Evolutionary conservation across 2,888 invertebrate species (phyloP), one percentile per base, ranked within the genome.

Genomic region (Gastrophysa polygoni): DNA sequence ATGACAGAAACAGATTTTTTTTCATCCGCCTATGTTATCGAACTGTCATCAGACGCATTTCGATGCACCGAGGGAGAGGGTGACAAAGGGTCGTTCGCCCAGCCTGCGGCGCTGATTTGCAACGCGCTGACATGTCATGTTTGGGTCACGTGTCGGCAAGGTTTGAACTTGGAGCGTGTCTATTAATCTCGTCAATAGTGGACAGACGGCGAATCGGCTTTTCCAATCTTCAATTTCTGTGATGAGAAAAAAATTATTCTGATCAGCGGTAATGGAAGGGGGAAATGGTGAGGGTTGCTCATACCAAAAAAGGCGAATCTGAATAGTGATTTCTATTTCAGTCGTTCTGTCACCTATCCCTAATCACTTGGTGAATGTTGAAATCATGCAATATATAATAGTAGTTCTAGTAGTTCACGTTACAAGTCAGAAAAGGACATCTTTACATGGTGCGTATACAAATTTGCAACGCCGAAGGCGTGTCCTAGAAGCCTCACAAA

Each of bases 91-190:
- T 61, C 74, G 73, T 73, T 75, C 73, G 75, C 69, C 69, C 66
- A 38, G 73, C 71, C 68, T 66, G 66, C 69, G 69, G 71, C 69
- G 70, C 70, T 72, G 76, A 76, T 76, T 74, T 75, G 75, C 75
- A 72, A 76, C 75, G 75, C 75, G 73, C 73, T 75, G 76, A 74
- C 73, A 72, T 77, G 76, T 77, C 76, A 74, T 74, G 72, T 73
- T 64, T 60, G 67, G 71, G 72, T 72, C 75, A 76, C 76, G 75
- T 75, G 75, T 73, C 69, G 59, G 55, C 68, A 64, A n/a, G n/a
- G 65, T 66, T 55, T 38, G 59, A 58, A 66, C 62, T 62, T 66
- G 63, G 65, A 63, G 56, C 60, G 63, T 64, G 61, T 65, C 38
- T 10, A 68, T 70, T 69, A 68, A 65, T 64, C 68, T 63, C 59